These are phyloP conservation scores for Hippoglossus stenolepis DNA, from an alignment of 2,113 vertebrate species.

Conservation along the genomic window DNA sequence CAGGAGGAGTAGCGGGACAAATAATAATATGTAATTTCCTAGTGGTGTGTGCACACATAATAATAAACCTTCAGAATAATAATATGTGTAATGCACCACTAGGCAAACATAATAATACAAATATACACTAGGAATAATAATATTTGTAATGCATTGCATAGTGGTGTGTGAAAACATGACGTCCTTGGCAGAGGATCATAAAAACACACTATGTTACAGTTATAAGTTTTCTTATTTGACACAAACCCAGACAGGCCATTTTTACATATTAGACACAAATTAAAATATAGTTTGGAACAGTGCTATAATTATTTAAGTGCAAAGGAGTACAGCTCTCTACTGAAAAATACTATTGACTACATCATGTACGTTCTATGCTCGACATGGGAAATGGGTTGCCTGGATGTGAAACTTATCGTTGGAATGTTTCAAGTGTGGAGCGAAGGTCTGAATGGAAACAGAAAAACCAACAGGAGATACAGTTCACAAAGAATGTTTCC, in stretches of 20 bases:
- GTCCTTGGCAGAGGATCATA: neutral
- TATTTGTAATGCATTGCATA: too few species aligned
- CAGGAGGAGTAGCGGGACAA: too few species aligned
- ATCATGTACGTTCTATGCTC: slow-evolving; percentile 42
- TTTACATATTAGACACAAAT: slow-evolving; percentile 38
- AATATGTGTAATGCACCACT: too few species aligned
- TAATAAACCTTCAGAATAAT: too few species aligned
- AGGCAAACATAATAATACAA: too few species aligned
- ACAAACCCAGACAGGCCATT: slow-evolving; percentile 18
- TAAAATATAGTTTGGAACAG: slow-evolving; percentile 61
- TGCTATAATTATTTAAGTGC: slow-evolving; percentile 64
- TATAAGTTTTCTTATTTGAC: slow-evolving; percentile 66
- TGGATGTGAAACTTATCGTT: slow-evolving; percentile 43
- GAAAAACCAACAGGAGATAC: neutral
- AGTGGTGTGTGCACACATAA: too few species aligned
- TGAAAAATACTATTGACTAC: slow-evolving; percentile 48
- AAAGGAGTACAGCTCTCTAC: slow-evolving; percentile 55
- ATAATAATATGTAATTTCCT: too few species aligned
- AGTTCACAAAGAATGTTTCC: slow-evolving; percentile 40
- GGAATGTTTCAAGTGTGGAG: slow-evolving; percentile 73
- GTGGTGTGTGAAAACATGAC: too few species aligned
- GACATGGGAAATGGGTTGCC: slow-evolving; percentile 62
- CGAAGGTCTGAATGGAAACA: slow-evolving; percentile 26
- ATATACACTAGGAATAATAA: too few species aligned
- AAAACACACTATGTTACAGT: neutral